Conservation (phyloP, 2,113 vertebrate genomes). For the Gavialis gangeticus region DNA sequence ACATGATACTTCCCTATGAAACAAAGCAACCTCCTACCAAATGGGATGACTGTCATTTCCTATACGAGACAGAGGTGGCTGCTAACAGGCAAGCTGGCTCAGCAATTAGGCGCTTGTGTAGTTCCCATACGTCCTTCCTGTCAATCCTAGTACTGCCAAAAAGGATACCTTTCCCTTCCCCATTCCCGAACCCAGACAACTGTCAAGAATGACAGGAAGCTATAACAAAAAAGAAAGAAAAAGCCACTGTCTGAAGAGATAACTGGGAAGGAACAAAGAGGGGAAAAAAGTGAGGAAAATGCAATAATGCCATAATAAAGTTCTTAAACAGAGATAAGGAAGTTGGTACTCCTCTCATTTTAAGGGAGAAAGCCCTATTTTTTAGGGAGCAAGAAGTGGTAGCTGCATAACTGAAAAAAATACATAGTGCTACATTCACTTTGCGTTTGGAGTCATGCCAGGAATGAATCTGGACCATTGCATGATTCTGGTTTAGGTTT, state of each 20-base stretch:
- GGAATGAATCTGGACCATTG: not conserved
- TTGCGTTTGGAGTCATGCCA: not conserved
- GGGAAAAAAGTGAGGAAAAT: not conserved
- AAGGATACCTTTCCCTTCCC: not conserved
- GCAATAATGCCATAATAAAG: too few relatives aligned
- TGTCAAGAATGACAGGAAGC: slow-evolving; percentile 63
- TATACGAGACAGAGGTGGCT: rapidly evolving
- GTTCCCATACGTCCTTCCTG: slow-evolving; percentile 36
- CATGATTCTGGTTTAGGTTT: not conserved
- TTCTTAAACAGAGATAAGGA: not conserved
- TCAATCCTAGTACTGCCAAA: not conserved
- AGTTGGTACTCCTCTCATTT: not conserved
- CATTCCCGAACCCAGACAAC: not conserved
- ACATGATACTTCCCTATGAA: not conserved
- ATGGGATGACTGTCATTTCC: not conserved
- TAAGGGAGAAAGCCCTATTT: not conserved
- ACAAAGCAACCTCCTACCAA: not conserved
- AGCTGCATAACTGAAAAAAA: not conserved
- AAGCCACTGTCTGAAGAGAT: not conserved
- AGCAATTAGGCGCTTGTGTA: not conserved
- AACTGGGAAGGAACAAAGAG: slow-evolving; percentile 1
- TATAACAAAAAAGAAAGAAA: slow-evolving; percentile 32
- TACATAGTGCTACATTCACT: not conserved
- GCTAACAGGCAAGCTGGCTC: rapidly evolving
- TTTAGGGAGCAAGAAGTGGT: not conserved